Evolutionary conservation across 1,140 invertebrate genomes (phyloP).

Genomic region (Leptonema lineaticorne): DNA sequence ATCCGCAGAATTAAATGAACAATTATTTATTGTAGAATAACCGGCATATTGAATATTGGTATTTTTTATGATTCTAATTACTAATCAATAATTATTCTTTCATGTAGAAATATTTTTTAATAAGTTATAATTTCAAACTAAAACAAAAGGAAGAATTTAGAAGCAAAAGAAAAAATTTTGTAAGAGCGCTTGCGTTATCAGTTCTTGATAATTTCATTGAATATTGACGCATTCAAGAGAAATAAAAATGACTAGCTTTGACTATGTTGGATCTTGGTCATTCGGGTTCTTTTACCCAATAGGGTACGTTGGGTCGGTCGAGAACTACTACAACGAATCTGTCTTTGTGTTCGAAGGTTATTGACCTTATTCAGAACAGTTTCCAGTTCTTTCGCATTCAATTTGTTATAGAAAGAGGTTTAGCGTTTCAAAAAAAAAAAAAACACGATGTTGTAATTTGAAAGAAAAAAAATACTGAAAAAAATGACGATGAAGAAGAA

Average conservation of each 20-base stretch:
- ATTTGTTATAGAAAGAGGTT: conserved; percentile 16
- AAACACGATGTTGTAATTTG: conserved; percentile 15
- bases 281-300: conserved; percentile 12
- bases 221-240: conserved; percentile 2
- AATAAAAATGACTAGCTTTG: neutral
- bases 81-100: too few species aligned
- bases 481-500: neutral
- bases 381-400: neutral
- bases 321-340: conserved; percentile 1
- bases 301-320: neutral
- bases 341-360: conserved; percentile 17
- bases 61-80: too few species aligned
- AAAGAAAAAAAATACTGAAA: neutral
- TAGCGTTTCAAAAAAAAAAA: conserved; percentile 3
- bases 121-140: too few species aligned
- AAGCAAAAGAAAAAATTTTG: neutral
- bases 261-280: neutral
- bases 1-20: too few species aligned
- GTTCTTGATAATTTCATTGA: neutral
- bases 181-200: neutral
- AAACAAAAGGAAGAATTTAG: too few species aligned
- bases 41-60: too few species aligned
- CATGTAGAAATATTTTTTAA: too few species aligned
- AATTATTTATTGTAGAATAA: too few species aligned
- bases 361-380: conserved; percentile 19